Base-by-base conservation (phyloP, 2,888 invertebrate species). In the Tenthredo livida region DNA sequence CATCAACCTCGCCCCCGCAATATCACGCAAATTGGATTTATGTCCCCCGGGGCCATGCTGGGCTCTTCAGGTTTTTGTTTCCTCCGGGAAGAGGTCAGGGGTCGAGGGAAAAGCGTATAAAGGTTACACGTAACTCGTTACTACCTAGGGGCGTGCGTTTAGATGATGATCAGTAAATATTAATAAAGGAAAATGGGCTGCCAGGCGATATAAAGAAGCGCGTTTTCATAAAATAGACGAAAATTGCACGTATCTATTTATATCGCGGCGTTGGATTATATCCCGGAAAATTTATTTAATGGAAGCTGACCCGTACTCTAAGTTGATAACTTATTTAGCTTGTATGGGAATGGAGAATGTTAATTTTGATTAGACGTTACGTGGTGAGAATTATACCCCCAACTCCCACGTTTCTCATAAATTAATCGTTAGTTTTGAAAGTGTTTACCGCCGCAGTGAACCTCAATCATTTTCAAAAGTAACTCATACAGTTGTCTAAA, bases 11-110 rank as follows among this genome's bases (percentile, higher is more conserved):
- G n/a, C 50, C 47, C 54, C 29, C 77, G 77, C 77, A 77, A 77
- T 77, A 77, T 54, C 77, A 29, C 54, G 50, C 33, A 77, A 77
- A 77, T 77, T 77, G 54, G 54, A 77, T 77, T 77, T 50, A 77
- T 50, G 54, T 33, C 33, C 50, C 77, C 47, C 77, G 77, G 17
- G 77, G 50, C 47, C 15, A 21, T 9, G 21, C 21, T 2, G 12
- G 25, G 21, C 21, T 15, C 15, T 77, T 12, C 29, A 15, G 29
- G 77, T 54, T 77, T 33, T 54, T 54, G 54, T 50, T 77, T 7
- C 77, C 29, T 33, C 17, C 6, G 50, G 54, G 25, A 50, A 50
- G 50, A 77, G 50, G 54, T 50, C 50, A 75, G 47, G 47, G 75
- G 40, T 77, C 54, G 77, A 77, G 77, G 50, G 21, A 73, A 47